Evolutionary conservation across 2,113 vertebrate species (phyloP).

Genomic region (Trematomus loennbergii): DNA sequence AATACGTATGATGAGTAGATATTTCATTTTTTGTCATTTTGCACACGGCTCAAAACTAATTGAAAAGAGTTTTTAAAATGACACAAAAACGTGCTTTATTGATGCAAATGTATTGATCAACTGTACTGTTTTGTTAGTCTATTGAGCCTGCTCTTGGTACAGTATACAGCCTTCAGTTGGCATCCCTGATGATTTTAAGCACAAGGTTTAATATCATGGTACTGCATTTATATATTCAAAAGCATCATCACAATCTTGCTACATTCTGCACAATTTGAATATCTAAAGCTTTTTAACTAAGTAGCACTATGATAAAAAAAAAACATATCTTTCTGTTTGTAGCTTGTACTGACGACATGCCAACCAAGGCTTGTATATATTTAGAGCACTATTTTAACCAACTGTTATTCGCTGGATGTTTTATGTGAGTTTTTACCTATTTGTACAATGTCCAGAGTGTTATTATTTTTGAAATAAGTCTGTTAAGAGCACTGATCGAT

Average conservation of each 20-base stretch:
- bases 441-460: slow-evolving; percentile 65
- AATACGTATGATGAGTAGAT: slow-evolving; percentile 7
- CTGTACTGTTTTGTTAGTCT: slow-evolving; percentile 21
- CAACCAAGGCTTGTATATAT: slow-evolving; percentile 67
- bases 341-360: slow-evolving; percentile 69
- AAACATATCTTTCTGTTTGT: slow-evolving; percentile 52
- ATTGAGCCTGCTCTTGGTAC: slow-evolving; percentile 69
- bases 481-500: slow-evolving; percentile 60
- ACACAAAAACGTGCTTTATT: slow-evolving; percentile 30
- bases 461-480: slow-evolving; percentile 53
- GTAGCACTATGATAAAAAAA: slow-evolving; percentile 35
- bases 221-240: slow-evolving; percentile 64
- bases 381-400: slow-evolving; percentile 74
- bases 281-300: slow-evolving; percentile 46
- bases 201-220: slow-evolving; percentile 72
- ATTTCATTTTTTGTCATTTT: slow-evolving; percentile 30
- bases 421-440: slow-evolving; percentile 63
- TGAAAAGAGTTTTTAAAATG: slow-evolving; percentile 31
- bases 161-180: slow-evolving; percentile 37
- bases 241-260: slow-evolving; percentile 28
- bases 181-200: slow-evolving; percentile 61
- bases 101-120: slow-evolving; percentile 9
- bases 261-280: slow-evolving; percentile 64
- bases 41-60: slow-evolving; percentile 25
- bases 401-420: slow-evolving; percentile 60